Evolutionary conservation across 37 sponge, comb jelly and placozoan genomes (phyloP).

Genomic region (Oopsacas minuta): DNA sequence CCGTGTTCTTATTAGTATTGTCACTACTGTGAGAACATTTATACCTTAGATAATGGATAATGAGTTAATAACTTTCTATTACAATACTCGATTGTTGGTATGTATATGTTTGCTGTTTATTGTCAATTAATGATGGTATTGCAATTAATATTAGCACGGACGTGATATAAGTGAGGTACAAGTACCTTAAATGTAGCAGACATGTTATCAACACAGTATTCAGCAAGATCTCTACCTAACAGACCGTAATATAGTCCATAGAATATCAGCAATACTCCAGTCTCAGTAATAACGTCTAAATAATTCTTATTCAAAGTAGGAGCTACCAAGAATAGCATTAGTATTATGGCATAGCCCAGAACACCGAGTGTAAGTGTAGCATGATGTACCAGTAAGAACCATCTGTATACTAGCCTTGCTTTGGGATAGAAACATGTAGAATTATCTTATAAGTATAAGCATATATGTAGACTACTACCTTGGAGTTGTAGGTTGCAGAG

Average conservation of each 20-base stretch:
- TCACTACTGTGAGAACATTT: no score
- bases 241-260: slow-evolving; percentile 97
- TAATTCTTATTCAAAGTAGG: slow-evolving; percentile 32
- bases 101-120: no score
- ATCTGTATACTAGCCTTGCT: slow-evolving; percentile 79
- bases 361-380: slow-evolving; percentile 59
- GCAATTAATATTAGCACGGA: no score
- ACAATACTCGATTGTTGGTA: no score
- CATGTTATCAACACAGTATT: slow-evolving; percentile 90
- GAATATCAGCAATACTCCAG: slow-evolving; percentile 59
- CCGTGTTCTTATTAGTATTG: no score
- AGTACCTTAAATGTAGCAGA: slow-evolving; percentile 68
- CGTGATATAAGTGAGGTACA: no score
- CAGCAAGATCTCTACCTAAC: slow-evolving; percentile 86
- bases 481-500: slow-evolving; percentile 50
- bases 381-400: slow-evolving; percentile 86
- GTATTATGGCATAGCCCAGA: slow-evolving; percentile 59
- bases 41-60: no score
- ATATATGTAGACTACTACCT: slow-evolving; percentile 56
- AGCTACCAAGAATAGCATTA: slow-evolving; percentile 64
- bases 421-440: no score
- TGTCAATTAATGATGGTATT: no score
- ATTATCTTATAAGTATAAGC: no score
- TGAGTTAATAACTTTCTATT: no score
- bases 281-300: background rate